These are phyloP conservation scores for Cheilinus undulatus DNA, from an alignment of 2,113 vertebrate species.

Conservation along the genomic window DNA sequence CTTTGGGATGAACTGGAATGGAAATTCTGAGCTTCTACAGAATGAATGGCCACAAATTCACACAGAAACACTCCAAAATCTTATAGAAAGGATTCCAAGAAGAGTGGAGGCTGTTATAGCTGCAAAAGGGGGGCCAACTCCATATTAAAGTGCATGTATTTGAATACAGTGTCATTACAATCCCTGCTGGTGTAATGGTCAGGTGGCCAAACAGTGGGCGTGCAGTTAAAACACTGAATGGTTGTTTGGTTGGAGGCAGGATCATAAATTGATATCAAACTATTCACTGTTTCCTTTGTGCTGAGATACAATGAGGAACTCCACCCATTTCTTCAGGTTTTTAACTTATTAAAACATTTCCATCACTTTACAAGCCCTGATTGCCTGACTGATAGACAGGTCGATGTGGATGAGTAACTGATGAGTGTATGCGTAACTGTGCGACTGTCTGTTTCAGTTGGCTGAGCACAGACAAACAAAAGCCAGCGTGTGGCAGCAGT, in stretches of 20 bases:
- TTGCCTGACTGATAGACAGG: constrained; percentile 25
- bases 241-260: neutral
- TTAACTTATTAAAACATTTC: constrained; percentile 19
- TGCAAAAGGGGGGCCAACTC: too few species aligned
- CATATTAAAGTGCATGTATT: too few species aligned
- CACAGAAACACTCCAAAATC: too few species aligned
- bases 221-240: neutral
- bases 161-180: too few species aligned
- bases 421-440: neutral
- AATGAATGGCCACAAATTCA: too few species aligned
- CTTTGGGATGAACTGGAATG: too few species aligned
- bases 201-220: too few species aligned
- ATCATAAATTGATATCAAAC: neutral
- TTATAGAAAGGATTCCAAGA: too few species aligned
- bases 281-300: neutral
- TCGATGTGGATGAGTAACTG: constrained; percentile 11
- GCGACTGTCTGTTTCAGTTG: neutral
- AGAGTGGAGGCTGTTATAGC: too few species aligned
- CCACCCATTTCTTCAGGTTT: neutral
- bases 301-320: neutral
- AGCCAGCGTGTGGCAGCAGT: constrained; percentile 22
- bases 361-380: neutral
- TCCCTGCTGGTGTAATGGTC: too few species aligned
- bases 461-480: constrained; percentile 20
- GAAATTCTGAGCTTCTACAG: too few species aligned